Conservation (phyloP, 2,113 vertebrate species). For the Noctilio leporinus region DNA sequence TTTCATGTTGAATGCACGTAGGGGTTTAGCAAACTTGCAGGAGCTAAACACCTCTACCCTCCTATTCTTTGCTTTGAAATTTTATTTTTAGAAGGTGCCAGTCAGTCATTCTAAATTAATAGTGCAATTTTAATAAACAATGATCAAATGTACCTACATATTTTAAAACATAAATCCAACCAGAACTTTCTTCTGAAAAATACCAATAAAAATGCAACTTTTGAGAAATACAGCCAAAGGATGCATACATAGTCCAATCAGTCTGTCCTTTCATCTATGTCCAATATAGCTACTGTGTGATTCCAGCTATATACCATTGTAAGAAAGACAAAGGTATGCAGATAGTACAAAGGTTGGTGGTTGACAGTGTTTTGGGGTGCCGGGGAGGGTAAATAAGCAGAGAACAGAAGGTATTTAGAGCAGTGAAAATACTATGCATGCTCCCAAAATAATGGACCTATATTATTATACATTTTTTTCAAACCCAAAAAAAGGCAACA, state of each 20-base stretch:
- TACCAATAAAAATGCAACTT: neutral
- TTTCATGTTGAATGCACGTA: neutral
- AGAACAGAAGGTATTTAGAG: neutral
- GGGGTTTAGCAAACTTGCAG: neutral
- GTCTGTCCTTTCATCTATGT: neutral
- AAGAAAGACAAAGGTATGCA: neutral
- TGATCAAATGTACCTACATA: neutral
- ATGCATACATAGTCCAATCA: neutral
- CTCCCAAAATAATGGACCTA: neutral
- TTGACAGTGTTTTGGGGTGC: neutral
- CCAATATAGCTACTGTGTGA: neutral
- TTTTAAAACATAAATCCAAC: neutral
- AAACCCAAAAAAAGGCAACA: neutral
- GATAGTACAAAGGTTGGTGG: neutral
- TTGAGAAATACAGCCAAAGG: fast-evolving
- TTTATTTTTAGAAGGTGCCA: neutral
- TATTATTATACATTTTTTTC: neutral
- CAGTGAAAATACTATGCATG: neutral
- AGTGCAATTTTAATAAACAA: neutral
- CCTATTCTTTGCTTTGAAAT: too few relatives aligned
- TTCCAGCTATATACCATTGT: neutral
- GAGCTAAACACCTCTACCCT: neutral
- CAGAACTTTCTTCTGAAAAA: neutral
- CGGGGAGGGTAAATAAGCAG: neutral
- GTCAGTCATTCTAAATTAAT: neutral